A percentile compares a stretch with the other conserved stretches of the same genome.
phyloP scores from a whole-genome alignment of 2,888 invertebrate genomes.

The Diadromus collaris region DNA sequence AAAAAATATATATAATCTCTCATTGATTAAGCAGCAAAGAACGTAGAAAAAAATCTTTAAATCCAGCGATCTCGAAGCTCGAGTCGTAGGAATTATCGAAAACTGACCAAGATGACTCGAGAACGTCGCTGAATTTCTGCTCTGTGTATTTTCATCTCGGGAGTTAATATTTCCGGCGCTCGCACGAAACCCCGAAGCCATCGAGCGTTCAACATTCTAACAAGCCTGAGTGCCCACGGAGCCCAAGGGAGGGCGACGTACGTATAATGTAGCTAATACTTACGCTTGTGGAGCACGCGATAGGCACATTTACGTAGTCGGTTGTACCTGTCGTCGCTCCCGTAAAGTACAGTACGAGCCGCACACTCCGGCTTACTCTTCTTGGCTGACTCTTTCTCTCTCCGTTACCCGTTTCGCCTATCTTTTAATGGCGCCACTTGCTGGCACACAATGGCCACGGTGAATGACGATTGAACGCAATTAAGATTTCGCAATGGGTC shows the following conservation, averaged over 20 bases:
- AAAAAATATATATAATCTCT: not conserved
- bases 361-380: conserved; percentile 7
- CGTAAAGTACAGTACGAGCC: conserved; percentile 67
- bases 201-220: conserved; percentile 41
- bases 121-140: conserved; percentile 8
- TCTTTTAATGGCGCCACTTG: conserved; percentile 66
- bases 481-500: conserved; percentile 69
- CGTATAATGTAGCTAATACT: conserved; percentile 67
- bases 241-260: conserved; percentile 62
- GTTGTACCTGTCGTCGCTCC: conserved; percentile 72
- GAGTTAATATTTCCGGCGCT: conserved; percentile 31
- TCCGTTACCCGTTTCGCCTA: conserved; percentile 49
- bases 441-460: conserved; percentile 68
- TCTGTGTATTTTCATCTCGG: conserved; percentile 33
- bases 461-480: conserved; percentile 72
- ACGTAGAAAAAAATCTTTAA: not conserved
- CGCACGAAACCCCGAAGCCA: conserved; percentile 42
- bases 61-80: not conserved
- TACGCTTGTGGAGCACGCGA: conserved; percentile 74
- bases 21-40: conserved; percentile 5
- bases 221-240: conserved; percentile 34
- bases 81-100: not conserved
- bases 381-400: conserved; percentile 4
- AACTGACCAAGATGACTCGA: not conserved
- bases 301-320: conserved; percentile 71